phyloP scores from a whole-genome alignment of 2,888 invertebrate genomes.

The Hyppa rectilinea region DNA sequence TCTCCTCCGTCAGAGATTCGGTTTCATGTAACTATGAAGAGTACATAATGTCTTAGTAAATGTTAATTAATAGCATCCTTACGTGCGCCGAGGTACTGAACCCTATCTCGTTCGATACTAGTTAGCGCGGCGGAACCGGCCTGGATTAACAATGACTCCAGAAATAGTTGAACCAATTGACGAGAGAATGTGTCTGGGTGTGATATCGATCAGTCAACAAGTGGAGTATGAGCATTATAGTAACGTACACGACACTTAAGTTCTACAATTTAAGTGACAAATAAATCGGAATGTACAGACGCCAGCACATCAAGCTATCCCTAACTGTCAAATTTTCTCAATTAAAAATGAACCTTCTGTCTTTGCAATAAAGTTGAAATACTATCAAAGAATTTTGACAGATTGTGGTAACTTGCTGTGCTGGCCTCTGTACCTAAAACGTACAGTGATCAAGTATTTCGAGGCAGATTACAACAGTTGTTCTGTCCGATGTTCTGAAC shows the following conservation, averaged over 20 bases:
- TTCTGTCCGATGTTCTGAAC: constrained; percentile 6
- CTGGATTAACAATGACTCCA: constrained; percentile 58
- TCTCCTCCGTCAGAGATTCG: constrained; percentile 25
- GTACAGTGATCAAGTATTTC: constrained; percentile 21
- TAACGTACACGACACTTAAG: constrained; percentile 14
- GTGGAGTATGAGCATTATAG: constrained; percentile 19
- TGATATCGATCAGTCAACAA: constrained; percentile 61
- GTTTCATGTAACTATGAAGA: constrained; percentile 46
- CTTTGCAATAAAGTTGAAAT: no score
- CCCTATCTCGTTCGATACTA: constrained; percentile 44
- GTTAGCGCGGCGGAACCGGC: constrained; percentile 36
- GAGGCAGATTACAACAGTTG: constrained; percentile 10
- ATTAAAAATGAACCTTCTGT: no score
- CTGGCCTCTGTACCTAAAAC: no score
- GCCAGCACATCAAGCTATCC: no score
- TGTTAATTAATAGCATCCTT: constrained; percentile 56
- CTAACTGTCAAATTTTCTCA: no score
- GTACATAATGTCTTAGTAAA: constrained; percentile 42
- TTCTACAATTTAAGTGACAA: constrained; percentile 8
- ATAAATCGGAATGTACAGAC: constrained; percentile 6
- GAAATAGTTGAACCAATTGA: constrained; percentile 65
- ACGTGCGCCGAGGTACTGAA: constrained; percentile 30
- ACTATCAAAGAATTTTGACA: no score
- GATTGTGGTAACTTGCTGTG: no score
- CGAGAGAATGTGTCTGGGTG: constrained; percentile 59